These are phyloP conservation scores for Andrena cerasifolii DNA, from an alignment of 1,140 invertebrate species.

Conservation along the genomic window DNA sequence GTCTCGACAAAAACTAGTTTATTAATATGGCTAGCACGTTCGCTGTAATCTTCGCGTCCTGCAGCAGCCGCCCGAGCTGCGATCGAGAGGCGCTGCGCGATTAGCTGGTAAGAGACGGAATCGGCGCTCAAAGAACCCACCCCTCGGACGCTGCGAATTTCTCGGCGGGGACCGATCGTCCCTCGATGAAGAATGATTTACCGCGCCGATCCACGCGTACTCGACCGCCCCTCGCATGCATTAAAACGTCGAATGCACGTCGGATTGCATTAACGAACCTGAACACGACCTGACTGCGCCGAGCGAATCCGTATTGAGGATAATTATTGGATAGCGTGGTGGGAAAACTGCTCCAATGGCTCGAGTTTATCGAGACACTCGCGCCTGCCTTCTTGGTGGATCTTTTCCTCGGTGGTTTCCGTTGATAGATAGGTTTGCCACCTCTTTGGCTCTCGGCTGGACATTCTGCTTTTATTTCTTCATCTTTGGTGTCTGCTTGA, in stretches of 20 bases:
- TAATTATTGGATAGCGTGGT: no score
- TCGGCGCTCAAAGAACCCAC: neutral
- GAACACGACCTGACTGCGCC: neutral
- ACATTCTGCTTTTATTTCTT: no score
- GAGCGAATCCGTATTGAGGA: no score
- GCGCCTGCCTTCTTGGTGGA: no score
- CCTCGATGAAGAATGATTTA: neutral
- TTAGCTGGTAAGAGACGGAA: neutral
- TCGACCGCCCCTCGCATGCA: neutral
- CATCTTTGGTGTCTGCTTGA: no score
- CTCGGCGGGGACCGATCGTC: neutral
- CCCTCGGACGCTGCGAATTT: constrained; percentile 11
- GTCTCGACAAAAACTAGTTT: constrained; percentile 68
- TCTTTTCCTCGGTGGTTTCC: no score
- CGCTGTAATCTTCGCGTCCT: constrained; percentile 58
- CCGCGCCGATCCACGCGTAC: constrained; percentile 7
- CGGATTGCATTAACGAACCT: constrained; percentile 10
- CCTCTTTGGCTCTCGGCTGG: no score
- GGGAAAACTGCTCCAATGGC: no score
- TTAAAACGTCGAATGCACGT: neutral
- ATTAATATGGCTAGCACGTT: constrained; percentile 70
- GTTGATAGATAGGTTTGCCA: no score
- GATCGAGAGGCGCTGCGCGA: neutral
- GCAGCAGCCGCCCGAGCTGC: neutral
- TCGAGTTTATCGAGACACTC: no score